phyloP scores from a whole-genome alignment of 2,888 invertebrate species.

The Polia nebulosa region DNA sequence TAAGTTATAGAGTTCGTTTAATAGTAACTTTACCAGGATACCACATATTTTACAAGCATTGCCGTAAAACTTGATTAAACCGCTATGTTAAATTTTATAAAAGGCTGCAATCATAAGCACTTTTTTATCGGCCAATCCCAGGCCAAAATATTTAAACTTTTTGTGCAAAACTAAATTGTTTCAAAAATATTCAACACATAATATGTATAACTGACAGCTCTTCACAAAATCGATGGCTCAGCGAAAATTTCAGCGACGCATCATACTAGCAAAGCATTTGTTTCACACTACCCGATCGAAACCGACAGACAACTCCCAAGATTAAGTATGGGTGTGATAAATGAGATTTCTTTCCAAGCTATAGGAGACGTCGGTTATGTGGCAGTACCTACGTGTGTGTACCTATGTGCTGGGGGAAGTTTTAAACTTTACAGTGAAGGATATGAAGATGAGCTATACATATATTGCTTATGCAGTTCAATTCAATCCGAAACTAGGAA shows the following conservation, averaged over 20 bases:
- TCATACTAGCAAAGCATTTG: slow-evolving; percentile 20
- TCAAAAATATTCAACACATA: neutral
- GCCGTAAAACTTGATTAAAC: slow-evolving; percentile 1
- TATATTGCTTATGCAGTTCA: neutral
- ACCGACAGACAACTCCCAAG: slow-evolving; percentile 69
- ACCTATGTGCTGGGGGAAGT: slow-evolving; percentile 7
- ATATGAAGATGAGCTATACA: slow-evolving; percentile 15
- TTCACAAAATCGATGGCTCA: neutral
- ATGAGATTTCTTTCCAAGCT: slow-evolving; percentile 71
- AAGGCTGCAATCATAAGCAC: neutral
- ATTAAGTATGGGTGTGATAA: slow-evolving; percentile 75
- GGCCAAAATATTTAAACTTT: slow-evolving; percentile 1
- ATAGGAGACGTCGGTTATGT: slow-evolving; percentile 20
- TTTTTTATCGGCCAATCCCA: neutral
- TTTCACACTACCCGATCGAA: slow-evolving; percentile 47
- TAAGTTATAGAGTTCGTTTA: neutral
- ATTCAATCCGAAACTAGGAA: no score
- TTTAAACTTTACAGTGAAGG: slow-evolving; percentile 18
- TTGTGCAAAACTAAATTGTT: neutral
- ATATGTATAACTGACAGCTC: neutral
- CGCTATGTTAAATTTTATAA: neutral
- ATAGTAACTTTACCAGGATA: neutral
- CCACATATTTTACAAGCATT: neutral
- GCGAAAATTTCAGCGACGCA: slow-evolving; percentile 16
- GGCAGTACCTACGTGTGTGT: slow-evolving; percentile 14